Conservation (phyloP, 2,888 invertebrate species). For the Oxyteleia sp. region DNA sequence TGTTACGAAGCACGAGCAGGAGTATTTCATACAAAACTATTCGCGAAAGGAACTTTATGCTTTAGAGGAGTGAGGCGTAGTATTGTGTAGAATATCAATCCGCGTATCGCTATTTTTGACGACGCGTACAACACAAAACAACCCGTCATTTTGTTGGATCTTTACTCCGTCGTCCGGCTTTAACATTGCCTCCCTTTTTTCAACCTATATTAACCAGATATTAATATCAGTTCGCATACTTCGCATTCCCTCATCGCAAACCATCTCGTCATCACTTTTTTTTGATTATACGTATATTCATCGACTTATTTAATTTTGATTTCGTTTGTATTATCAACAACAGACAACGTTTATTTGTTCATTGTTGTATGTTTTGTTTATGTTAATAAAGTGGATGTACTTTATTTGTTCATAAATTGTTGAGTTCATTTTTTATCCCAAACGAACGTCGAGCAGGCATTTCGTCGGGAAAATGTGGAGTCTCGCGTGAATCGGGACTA, state of each 20-base stretch:
- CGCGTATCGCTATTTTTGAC: conserved; percentile 30
- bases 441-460: background rate
- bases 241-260: conserved; percentile 40
- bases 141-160: background rate
- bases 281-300: conserved; percentile 48
- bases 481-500: conserved; percentile 27
- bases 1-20: no score
- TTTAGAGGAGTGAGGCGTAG: conserved; percentile 17
- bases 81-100: conserved; percentile 15
- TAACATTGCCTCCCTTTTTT: no score
- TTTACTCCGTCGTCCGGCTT: no score
- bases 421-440: conserved; percentile 48
- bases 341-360: conserved; percentile 59
- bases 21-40: conserved; percentile 6
- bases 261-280: conserved; percentile 34
- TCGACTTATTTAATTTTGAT: conserved; percentile 56
- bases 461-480: background rate
- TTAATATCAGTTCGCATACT: conserved; percentile 6
- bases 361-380: conserved; percentile 71
- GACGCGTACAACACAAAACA: background rate
- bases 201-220: background rate
- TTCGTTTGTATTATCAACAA: conserved; percentile 61
- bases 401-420: conserved; percentile 68
- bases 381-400: conserved; percentile 68
- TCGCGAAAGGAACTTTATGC: conserved; percentile 10